Evolutionary conservation across 2,797 vertebrate species (phyloP).

Genomic region (Gouania willdenowi): DNA sequence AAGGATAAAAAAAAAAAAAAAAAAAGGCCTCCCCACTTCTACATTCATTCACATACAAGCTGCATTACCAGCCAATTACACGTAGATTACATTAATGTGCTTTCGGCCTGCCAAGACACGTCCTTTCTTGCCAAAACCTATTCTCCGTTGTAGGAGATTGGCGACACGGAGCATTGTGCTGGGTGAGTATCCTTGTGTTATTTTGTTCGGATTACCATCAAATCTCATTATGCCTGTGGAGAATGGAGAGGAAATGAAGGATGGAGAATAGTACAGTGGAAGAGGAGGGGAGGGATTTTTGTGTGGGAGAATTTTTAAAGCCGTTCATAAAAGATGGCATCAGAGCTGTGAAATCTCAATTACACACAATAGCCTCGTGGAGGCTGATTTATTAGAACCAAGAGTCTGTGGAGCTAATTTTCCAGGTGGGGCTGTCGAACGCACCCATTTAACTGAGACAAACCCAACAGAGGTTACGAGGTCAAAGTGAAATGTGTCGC

Average conservation of each 20-base stretch:
- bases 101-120: constrained; percentile 36
- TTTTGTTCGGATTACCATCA: constrained; percentile 71
- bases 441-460: neutral
- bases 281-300: constrained; percentile 1
- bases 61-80: constrained; percentile 60
- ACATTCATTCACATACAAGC: constrained; percentile 37
- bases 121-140: constrained; percentile 29
- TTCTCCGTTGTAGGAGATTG: constrained; percentile 36
- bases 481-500: constrained; percentile 23
- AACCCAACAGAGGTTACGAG: constrained; percentile 26
- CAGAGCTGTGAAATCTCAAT: constrained; percentile 52
- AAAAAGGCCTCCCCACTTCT: neutral
- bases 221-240: constrained; percentile 65
- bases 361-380: constrained; percentile 17
- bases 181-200: constrained; percentile 70
- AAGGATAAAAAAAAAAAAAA: neutral
- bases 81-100: constrained; percentile 58
- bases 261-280: too few relatives aligned
- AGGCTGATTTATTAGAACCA: constrained; percentile 15
- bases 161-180: constrained; percentile 29
- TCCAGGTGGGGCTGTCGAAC: neutral
- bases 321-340: constrained; percentile 16
- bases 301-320: constrained; percentile 12
- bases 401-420: constrained; percentile 13
- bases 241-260: constrained; percentile 21